These are phyloP conservation scores for Monochamus saltuarius DNA, from an alignment of 1,140 invertebrate species.

Conservation along the genomic window DNA sequence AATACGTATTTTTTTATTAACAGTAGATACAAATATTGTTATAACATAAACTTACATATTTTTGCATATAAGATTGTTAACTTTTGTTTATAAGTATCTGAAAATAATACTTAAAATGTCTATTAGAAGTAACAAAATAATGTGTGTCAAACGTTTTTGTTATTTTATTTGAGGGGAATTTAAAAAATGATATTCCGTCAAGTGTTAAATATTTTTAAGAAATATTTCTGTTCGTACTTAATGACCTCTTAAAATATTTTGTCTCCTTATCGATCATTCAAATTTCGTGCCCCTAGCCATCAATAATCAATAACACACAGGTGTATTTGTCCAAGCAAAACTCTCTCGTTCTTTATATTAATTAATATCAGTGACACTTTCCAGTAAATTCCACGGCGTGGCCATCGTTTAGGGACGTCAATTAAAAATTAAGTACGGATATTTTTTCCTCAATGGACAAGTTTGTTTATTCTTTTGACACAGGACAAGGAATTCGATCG, in stretches of 20 bases:
- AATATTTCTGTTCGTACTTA: no score
- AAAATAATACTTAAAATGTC: no score
- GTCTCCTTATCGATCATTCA: slow-evolving; percentile 16
- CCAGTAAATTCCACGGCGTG: slow-evolving; percentile 26
- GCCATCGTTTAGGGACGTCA: slow-evolving; percentile 31
- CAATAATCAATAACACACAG: slow-evolving; percentile 19
- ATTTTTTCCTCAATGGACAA: slow-evolving; percentile 21
- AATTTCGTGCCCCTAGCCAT: slow-evolving; percentile 10
- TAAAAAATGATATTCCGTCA: no score
- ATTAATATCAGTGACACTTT: slow-evolving; percentile 39
- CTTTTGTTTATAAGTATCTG: no score
- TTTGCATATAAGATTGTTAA: no score
- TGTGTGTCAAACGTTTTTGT: no score
- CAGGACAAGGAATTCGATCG: slow-evolving; percentile 13
- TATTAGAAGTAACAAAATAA: no score
- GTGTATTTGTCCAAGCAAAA: slow-evolving; percentile 7
- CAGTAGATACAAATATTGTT: no score
- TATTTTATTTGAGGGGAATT: no score
- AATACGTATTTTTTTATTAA: no score
- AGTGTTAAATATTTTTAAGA: no score
- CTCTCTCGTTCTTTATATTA: slow-evolving; percentile 33
- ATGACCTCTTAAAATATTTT: neutral
- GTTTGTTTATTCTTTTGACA: slow-evolving; percentile 25
- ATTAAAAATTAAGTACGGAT: slow-evolving; percentile 38
- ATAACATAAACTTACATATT: no score